Base-by-base conservation (phyloP, 2,113 vertebrate species). In the Collichthys lucidus region DNA sequence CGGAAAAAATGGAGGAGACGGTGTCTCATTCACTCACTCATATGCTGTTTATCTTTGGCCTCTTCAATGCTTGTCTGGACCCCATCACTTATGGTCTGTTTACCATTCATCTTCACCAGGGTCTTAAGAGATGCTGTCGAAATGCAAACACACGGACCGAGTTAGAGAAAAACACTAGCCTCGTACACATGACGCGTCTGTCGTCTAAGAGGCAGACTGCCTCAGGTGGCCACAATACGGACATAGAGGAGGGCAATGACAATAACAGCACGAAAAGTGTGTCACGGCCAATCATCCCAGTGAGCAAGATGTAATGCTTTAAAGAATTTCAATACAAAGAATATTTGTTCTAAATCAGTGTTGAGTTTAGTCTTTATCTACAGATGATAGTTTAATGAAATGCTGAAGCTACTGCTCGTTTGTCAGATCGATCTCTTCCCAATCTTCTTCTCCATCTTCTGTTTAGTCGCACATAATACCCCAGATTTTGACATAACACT, bases 1-100 rank as follows among this genome's bases (percentile, higher is more conserved):
- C 95, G 2, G 93, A 95, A 5, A 91, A 92, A 64, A 93, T 96
- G 88, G 95, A 96, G 85, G 93, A 94, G 70, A 95, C 93, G 0
- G 94, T 96, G 55, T 96, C 95, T 2, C 95, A 96, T 64, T 95
- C 96, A 1, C 76, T 96, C 24, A 96, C 95, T 49, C 96, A 96
- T 46, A 96, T 96, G 66, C 89, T 96, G 44, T 96, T 96, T 57
- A 95, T 96, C 63, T 96, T 96, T 75, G 96, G 96, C 26, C 95
- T 96, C 12, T 94, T 96, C 73, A 95, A 95, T 26, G 93, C 95
- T 3, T 95, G 95, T 42, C 85, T 95, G 16, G 95, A 96, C 77
- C 95, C 95, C 64, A 95, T 96, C 60, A 95, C 92, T 0, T 96
- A 96, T 4, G 95, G 95, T 20, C 88, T 96, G 66, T 96, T 96